Base-by-base conservation (phyloP, 2,888 invertebrate species). In the Eucera pruinosa region DNA sequence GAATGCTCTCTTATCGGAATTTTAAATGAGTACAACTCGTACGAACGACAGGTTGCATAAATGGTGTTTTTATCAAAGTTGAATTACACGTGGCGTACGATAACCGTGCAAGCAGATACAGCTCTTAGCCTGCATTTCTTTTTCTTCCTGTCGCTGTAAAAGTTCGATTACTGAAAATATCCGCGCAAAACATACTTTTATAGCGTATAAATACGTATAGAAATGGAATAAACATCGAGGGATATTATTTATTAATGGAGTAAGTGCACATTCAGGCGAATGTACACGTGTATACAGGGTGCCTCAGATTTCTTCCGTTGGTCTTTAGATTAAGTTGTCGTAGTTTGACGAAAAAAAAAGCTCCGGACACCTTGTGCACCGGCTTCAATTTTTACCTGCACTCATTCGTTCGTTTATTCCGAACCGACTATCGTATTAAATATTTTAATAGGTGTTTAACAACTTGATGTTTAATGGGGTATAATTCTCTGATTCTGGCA, bases 1-100 rank as follows among this genome's bases (percentile, higher is more conserved):
- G 54, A 69, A 39, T 69, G 52, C 30, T 9, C 47, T 65, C 65
- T n/a, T 70, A 65, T 70, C 55, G 23, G 65, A 65, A 55, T 70
- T 70, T 70, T 55, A 70, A 70, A 70, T 48, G 30, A 70, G 55
- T 7, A 3, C 20, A 7, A 55, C 27, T 41, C 39, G n/a, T 36
- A 47, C 54, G 18, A 55, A 47, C 54, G 18, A 55, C 65, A 39
- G 27, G 47, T 65, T 65, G 55, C 47, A 64, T 18, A 62, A 45
- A 25, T 25, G 36, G 36, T 27, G 9, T 36, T 9, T 64, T 64
- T 64, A 64, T 64, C 64, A 20, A 36, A 41, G 5, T 15, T 48
- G n/a, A 15, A 55, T 55, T 64, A 13, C 36, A 23, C 20, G 11
- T 1, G 18, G 5, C 9, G 45, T 36, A 36, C 36, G 11, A 36